These are phyloP conservation scores for Setipinna tenuifilis DNA, from an alignment of 2,797 vertebrate genomes.

Conservation along the genomic window DNA sequence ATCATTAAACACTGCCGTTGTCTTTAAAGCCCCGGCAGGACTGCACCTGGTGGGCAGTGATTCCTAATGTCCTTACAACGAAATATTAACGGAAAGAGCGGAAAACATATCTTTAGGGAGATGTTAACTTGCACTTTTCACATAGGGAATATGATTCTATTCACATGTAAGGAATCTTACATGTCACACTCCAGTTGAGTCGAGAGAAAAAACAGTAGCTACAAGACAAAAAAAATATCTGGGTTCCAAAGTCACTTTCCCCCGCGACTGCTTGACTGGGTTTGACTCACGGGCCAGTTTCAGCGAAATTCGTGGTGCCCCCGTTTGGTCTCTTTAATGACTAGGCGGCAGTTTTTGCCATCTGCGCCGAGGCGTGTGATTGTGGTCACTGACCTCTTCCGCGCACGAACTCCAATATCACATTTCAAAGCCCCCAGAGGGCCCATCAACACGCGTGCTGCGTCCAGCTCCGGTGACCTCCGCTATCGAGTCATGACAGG, in stretches of 20 bases:
- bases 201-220: neutral
- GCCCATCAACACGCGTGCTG: conserved; percentile 4
- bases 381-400: conserved; percentile 8
- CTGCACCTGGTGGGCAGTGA: neutral
- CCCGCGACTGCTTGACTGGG: neutral
- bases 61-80: too few relatives aligned
- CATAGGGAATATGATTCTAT: too few relatives aligned
- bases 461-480: conserved; percentile 11
- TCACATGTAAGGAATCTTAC: too few relatives aligned
- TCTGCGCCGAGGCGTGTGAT: conserved; percentile 12
- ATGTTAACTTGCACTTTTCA: too few relatives aligned
- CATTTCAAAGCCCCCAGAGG: conserved; percentile 20
- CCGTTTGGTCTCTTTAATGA: neutral
- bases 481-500: conserved; percentile 7
- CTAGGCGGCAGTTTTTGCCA: conserved; percentile 5
- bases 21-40: neutral
- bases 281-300: neutral
- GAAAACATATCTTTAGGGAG: too few relatives aligned
- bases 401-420: neutral
- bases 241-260: neutral
- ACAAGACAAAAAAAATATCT: neutral
- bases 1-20: conserved; percentile 6
- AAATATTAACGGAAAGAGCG: too few relatives aligned
- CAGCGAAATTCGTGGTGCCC: neutral
- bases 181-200: neutral